Conservation (phyloP, 2,113 vertebrate species). For the Elachura formosa region DNA sequence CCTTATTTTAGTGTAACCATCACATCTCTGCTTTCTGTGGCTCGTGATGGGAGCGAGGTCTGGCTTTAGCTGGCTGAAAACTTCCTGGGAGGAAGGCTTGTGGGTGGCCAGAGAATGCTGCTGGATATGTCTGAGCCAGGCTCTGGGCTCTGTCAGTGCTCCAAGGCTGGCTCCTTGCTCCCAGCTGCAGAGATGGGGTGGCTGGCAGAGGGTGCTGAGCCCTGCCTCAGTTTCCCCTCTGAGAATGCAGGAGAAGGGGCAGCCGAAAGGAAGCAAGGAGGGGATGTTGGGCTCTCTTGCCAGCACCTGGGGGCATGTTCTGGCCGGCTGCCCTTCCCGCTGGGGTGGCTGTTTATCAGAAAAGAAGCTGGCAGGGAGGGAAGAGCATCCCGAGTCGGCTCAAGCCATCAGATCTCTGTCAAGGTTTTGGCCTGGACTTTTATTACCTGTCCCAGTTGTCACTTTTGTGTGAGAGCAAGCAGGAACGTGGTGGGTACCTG, state of each 20-base stretch:
- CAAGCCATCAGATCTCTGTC: background rate
- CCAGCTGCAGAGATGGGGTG: background rate
- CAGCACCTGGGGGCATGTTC: background rate
- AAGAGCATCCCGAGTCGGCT: background rate
- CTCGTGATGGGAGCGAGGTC: background rate
- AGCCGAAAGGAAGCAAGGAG: background rate
- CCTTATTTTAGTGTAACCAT: background rate
- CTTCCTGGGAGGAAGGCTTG: fast-evolving
- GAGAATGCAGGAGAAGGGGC: background rate
- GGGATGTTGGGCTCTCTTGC: background rate
- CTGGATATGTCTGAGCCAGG: background rate
- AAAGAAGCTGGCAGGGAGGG: background rate
- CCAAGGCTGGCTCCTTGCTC: background rate
- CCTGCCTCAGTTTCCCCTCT: background rate
- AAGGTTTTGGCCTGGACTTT: slow-evolving; percentile 10
- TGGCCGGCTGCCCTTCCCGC: fast-evolving
- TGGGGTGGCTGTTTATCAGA: background rate
- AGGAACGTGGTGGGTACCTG: background rate
- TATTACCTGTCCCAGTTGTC: slow-evolving; percentile 25
- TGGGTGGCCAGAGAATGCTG: background rate
- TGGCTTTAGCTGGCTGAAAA: background rate
- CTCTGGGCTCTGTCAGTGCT: background rate
- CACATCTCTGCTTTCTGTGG: background rate
- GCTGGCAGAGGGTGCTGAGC: background rate
- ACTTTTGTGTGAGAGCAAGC: background rate